Evolutionary conservation across 2,888 invertebrate species (phyloP), one percentile per base, ranked within the genome.

Genomic region (Ormyrus pomaceus): DNA sequence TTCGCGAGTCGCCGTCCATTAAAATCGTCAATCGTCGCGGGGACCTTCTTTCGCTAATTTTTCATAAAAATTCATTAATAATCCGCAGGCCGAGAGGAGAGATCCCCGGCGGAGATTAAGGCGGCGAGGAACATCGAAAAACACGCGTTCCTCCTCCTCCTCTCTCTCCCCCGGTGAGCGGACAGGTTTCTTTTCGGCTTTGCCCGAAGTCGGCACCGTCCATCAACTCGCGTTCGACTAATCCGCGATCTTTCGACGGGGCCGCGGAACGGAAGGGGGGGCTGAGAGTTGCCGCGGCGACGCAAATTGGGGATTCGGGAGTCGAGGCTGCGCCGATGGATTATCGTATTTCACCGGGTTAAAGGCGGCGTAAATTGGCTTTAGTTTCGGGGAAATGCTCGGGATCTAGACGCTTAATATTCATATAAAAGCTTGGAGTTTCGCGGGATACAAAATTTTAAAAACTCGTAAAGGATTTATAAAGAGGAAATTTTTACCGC

Each of bases 51-150:
- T 11, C 62, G 45, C 68, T 79, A 79, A 78, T 79, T 79, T 68
- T 79, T 79, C 73, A 69, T 74, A 79, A 79, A 79, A 79, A 69
- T 69, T 74, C 73, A 79, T 79, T 79, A 79, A 79, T 79, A 79
- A 79, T 69, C 72, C 64, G 46, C 9, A 45, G 61, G 6, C 11
- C 5, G 46, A 53, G 34, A 7, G n/a, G n/a, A 0, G 13, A 78
- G 73, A 73, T 73, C 68, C 13, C n/a, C 8, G 61, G n/a, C 19
- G 48, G 10, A 78, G 68, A 78, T 73, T 55, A 69, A 70, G 45
- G n/a, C 13, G 55, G 50, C 3, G 48, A n/a, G 51, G 70, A 68
- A 78, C 72, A 68, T 53, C 48, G 50, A 61, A 55, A 68, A 59
- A 75, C 77, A 70, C 56, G 56, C 19, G 48, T 53, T 50, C 69